A percentile compares a stretch with the other conserved stretches of the same genome.
Evolutionary conservation across 2,888 invertebrate species (phyloP).

Genomic region (Ochlodes sylvanus): DNA sequence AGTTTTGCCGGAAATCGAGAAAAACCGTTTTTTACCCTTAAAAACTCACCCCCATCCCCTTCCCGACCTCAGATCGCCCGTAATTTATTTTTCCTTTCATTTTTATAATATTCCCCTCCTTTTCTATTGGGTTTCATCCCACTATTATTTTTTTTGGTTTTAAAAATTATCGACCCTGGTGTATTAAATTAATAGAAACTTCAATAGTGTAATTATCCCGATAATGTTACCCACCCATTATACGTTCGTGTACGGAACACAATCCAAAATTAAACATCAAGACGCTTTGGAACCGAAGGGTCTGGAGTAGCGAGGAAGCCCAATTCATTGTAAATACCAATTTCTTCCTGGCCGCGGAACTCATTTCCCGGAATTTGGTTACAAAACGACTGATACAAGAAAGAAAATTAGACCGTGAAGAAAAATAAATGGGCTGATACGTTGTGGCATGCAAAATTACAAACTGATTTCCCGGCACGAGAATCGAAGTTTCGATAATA

Average conservation of each 20-base stretch:
- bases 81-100: no score
- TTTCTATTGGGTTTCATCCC: no score
- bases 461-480: conserved; percentile 41
- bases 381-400: conserved; percentile 81
- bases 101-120: no score
- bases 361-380: conserved; percentile 81
- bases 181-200: no score
- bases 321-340: conserved; percentile 81
- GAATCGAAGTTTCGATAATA: background rate
- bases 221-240: no score
- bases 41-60: no score
- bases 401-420: conserved; percentile 82
- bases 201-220: no score
- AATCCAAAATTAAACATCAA: conserved; percentile 75
- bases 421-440: conserved; percentile 81
- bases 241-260: conserved; percentile 43
- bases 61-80: no score
- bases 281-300: conserved; percentile 57
- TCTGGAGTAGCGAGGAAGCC: conserved; percentile 44
- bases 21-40: no score
- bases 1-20: no score
- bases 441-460: conserved; percentile 81
- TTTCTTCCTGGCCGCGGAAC: conserved; percentile 78
- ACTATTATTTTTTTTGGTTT: no score
- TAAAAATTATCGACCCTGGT: no score